Evolutionary conservation across 2,888 invertebrate genomes (phyloP).

Genomic region (Keiferia lycopersicella): DNA sequence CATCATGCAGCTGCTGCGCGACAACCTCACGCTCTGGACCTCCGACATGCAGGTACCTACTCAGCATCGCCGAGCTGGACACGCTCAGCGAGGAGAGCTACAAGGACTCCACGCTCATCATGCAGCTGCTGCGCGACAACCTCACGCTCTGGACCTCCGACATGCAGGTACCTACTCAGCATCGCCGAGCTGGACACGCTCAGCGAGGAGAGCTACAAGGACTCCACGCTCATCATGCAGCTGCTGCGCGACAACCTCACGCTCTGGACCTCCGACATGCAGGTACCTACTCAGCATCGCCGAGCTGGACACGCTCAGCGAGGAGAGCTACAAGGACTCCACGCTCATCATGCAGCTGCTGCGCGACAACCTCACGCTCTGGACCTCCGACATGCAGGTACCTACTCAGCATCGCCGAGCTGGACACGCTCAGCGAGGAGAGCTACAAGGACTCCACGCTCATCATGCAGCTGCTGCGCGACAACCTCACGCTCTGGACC

Average conservation of each 20-base stretch:
- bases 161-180: conserved; percentile 88
- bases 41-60: conserved; percentile 93
- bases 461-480: conserved; percentile 98
- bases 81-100: no score
- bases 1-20: conserved; percentile 98
- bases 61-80: no score
- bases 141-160: conserved; percentile 99
- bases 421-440: no score
- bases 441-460: no score
- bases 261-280: conserved; percentile 99
- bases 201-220: no score
- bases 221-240: no score
- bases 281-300: conserved; percentile 77
- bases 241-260: conserved; percentile 99
- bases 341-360: no score
- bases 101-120: no score
- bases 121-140: conserved; percentile 86
- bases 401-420: no score
- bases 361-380: conserved; percentile 98
- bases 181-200: no score
- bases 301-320: no score
- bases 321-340: no score
- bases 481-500: conserved; percentile 99
- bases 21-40: conserved; percentile 99
- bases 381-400: conserved; percentile 98